Percentiles rank a stretch among this genome's conserved stretches.
Conservation (phyloP, 2,797 vertebrate genomes). For the Tokudaia muenninki region DNA sequence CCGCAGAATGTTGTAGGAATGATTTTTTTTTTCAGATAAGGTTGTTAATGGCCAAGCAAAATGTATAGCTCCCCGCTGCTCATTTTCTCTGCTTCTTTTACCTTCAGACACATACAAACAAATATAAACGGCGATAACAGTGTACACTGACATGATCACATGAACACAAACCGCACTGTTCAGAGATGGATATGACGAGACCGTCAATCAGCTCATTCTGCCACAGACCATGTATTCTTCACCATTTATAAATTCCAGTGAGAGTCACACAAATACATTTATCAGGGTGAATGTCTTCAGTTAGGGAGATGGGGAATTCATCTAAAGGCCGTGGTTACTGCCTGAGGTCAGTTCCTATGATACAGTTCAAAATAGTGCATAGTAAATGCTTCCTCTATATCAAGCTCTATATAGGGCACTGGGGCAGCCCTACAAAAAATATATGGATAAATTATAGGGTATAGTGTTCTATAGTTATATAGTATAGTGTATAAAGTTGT, state of each 20-base stretch:
- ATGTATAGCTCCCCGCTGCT: not conserved
- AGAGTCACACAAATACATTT: not conserved
- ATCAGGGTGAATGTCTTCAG: not conserved
- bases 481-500: not conserved
- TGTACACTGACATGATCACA: too few relatives aligned
- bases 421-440: not conserved
- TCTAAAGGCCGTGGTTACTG: not conserved
- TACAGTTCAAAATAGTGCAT: not conserved
- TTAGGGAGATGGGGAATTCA: not conserved
- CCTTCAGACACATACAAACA: not conserved
- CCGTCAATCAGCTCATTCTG: not conserved
- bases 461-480: not conserved
- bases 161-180: not conserved
- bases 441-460: not conserved
- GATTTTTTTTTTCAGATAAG: not conserved
- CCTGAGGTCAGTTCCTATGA: not conserved
- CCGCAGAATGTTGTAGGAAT: slow-evolving; percentile 21
- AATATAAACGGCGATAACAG: not conserved
- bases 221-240: not conserved
- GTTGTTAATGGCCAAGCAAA: not conserved
- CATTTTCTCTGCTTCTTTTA: not conserved
- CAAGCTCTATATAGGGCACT: not conserved
- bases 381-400: not conserved
- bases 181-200: not conserved
- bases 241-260: not conserved